Conservation (phyloP, 2,113 vertebrate species). For the Alces alces region DNA sequence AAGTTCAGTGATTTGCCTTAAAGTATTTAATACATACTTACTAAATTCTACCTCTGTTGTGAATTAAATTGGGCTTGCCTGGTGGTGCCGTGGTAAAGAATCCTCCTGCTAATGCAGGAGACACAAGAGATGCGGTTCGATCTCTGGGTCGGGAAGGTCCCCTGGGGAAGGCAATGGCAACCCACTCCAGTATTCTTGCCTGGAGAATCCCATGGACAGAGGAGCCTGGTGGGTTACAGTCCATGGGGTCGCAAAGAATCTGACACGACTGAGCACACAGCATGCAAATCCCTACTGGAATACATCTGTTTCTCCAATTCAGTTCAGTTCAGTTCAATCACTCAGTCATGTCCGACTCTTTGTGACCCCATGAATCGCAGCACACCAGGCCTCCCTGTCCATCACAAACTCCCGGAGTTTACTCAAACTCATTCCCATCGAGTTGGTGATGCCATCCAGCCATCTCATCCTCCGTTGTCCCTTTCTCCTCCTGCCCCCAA, state of each 20-base stretch:
- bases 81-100: fast-evolving
- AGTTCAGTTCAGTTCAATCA: too few species aligned
- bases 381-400: too few species aligned
- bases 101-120: not conserved
- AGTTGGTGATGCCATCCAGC: too few species aligned
- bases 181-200: not conserved
- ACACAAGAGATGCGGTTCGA: not conserved
- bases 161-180: not conserved
- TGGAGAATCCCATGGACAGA: not conserved
- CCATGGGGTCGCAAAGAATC: not conserved
- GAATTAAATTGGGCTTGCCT: not conserved
- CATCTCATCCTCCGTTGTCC: too few species aligned
- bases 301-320: not conserved
- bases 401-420: too few species aligned
- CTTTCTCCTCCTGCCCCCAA: too few species aligned
- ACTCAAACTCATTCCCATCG: too few species aligned
- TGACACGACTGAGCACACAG: fast-evolving
- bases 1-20: too few species aligned
- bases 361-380: too few species aligned
- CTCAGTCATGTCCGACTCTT: too few species aligned
- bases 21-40: not conserved
- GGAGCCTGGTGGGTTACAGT: not conserved
- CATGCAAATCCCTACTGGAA: fast-evolving
- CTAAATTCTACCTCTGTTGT: not conserved
- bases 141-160: not conserved